phyloP scores from a whole-genome alignment of 1,140 invertebrate species.

The Drosophila tristis region DNA sequence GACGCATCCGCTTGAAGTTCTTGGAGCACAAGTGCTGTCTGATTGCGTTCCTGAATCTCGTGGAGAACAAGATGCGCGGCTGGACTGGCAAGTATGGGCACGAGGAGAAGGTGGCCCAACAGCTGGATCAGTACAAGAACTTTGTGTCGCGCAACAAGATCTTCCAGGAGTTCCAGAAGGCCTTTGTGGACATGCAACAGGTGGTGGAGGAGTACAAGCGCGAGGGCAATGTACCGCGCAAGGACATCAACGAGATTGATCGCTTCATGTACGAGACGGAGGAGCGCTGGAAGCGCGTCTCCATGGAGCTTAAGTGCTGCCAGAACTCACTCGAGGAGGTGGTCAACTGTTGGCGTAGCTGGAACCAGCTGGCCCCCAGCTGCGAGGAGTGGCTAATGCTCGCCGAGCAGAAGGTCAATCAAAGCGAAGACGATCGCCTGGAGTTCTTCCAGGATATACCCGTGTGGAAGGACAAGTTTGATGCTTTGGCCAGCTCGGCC shows the following conservation, averaged over 20 bases:
- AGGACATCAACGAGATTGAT: slow-evolving; percentile 91
- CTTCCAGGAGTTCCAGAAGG: slow-evolving; percentile 97
- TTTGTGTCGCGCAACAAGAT: slow-evolving; percentile 96
- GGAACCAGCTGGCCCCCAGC: slow-evolving; percentile 89
- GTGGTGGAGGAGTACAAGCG: slow-evolving; percentile 95
- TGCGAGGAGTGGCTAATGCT: slow-evolving; percentile 92
- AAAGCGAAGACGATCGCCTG: slow-evolving; percentile 93
- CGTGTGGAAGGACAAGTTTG: slow-evolving; percentile 95
- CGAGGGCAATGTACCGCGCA: slow-evolving; percentile 91
- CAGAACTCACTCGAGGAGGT: slow-evolving; percentile 95
- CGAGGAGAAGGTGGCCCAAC: slow-evolving; percentile 92
- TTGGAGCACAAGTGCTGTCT: slow-evolving; percentile 96
- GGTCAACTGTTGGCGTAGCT: slow-evolving; percentile 94
- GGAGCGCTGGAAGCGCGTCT: slow-evolving; percentile 95
- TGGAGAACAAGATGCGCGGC: slow-evolving; percentile 93
- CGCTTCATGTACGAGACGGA: slow-evolving; percentile 93
- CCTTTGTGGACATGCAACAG: slow-evolving; percentile 95
- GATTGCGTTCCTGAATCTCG: slow-evolving; percentile 94
- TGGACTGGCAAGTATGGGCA: slow-evolving; percentile 96
- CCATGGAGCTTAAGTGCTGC: slow-evolving; percentile 94
- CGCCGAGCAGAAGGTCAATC: slow-evolving; percentile 90
- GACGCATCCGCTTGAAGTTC: slow-evolving; percentile 93
- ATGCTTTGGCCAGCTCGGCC: slow-evolving; percentile 92
- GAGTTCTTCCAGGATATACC: slow-evolving; percentile 96
- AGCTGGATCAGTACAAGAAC: slow-evolving; percentile 95